phyloP scores from a whole-genome alignment of 1,140 invertebrate species.

The Pachyrhynchus sulphureomaculatus region DNA sequence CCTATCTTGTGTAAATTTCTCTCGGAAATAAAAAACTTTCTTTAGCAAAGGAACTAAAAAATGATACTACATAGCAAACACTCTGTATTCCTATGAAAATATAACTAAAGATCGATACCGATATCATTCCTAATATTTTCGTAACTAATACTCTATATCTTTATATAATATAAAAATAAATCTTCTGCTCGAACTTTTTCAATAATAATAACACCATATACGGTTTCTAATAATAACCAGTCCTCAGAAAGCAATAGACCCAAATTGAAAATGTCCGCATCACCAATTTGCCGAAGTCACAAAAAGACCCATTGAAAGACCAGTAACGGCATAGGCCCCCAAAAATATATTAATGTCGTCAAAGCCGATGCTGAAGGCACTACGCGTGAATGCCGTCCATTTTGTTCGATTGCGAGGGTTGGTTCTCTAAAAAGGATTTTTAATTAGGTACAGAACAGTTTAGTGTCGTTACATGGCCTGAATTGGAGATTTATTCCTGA shows the following conservation, averaged over 20 bases:
- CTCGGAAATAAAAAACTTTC: no score
- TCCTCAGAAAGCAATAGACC: slow-evolving; percentile 20
- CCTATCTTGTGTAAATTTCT: no score
- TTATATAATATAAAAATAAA: no score
- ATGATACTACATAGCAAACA: no score
- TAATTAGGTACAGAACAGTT: slow-evolving; percentile 31
- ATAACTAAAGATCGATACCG: no score
- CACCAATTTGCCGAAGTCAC: slow-evolving; percentile 31
- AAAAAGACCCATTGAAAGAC: slow-evolving; percentile 13
- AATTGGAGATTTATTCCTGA: slow-evolving; percentile 18
- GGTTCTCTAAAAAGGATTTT: slow-evolving; percentile 33
- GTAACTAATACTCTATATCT: no score
- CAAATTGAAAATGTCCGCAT: slow-evolving; percentile 33
- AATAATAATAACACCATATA: no score
- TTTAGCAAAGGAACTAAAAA: no score
- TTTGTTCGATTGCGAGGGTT: slow-evolving; percentile 34
- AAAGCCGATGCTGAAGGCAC: slow-evolving; percentile 34
- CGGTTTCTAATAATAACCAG: slow-evolving; percentile 7
- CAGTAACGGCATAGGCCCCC: background rate
- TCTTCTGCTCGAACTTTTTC: no score
- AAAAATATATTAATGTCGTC: slow-evolving; percentile 35
- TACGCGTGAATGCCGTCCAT: slow-evolving; percentile 36
- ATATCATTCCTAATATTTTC: no score
- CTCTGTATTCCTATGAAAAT: no score
- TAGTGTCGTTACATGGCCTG: slow-evolving; percentile 17